A percentile compares a stretch with the other conserved stretches of the same genome.
These are phyloP conservation scores for Leptoteleia sp. DNA, from an alignment of 1,140 invertebrate species.

Conservation along the genomic window DNA sequence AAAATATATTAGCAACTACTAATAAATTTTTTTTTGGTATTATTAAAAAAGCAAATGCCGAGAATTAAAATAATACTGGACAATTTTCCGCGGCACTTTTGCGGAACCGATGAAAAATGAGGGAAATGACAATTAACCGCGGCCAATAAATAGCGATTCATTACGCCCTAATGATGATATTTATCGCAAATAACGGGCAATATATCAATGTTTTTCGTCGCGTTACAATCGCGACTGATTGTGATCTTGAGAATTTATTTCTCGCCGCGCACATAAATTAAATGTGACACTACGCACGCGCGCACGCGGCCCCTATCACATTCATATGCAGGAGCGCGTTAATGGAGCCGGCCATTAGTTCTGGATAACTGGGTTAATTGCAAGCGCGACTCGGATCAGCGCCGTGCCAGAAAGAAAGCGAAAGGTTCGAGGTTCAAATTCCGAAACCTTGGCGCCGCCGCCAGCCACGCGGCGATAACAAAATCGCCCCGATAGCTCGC, in stretches of 20 bases:
- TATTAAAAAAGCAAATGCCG: too few species aligned
- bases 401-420: slow-evolving; percentile 67
- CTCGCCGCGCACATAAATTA: slow-evolving; percentile 57
- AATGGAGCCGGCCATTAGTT: slow-evolving; percentile 73
- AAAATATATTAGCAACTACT: too few species aligned
- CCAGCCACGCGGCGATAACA: background rate
- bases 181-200: slow-evolving; percentile 58
- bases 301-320: slow-evolving; percentile 41
- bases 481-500: slow-evolving; percentile 1
- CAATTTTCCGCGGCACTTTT: background rate
- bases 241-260: slow-evolving; percentile 65
- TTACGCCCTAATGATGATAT: slow-evolving; percentile 62
- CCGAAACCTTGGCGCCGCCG: background rate
- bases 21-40: too few species aligned
- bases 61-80: too few species aligned
- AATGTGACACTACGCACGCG: slow-evolving; percentile 63
- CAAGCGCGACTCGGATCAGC: slow-evolving; percentile 40
- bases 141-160: slow-evolving; percentile 37
- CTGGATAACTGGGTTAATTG: slow-evolving; percentile 73
- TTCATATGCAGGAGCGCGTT: slow-evolving; percentile 58
- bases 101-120: slow-evolving; percentile 43
- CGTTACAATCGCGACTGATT: slow-evolving; percentile 64
- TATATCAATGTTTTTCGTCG: slow-evolving; percentile 68
- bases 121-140: slow-evolving; percentile 37
- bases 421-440: slow-evolving; percentile 56